Evolutionary conservation across 2,113 vertebrate species (phyloP).

Genomic region (Hyaena hyaena): DNA sequence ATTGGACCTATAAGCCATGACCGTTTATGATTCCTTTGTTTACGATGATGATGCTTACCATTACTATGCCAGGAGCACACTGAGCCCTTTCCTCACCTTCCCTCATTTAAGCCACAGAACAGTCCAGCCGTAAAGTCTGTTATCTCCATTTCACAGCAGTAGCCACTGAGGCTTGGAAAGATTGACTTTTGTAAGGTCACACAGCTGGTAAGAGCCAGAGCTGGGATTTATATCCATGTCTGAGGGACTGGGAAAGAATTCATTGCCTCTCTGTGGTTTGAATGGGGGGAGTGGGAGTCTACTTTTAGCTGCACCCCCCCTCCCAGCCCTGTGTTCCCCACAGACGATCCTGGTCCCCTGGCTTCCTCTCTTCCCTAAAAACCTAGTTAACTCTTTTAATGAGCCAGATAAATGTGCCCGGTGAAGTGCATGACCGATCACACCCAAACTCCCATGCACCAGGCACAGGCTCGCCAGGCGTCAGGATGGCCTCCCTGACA

Average conservation of each 20-base stretch:
- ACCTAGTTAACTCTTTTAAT: conserved; percentile 63
- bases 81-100: fast-evolving
- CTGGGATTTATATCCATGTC: not conserved
- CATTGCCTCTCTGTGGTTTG: fast-evolving
- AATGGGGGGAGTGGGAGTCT: fast-evolving
- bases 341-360: not conserved
- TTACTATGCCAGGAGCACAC: not conserved
- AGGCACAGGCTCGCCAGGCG: fast-evolving
- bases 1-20: not conserved
- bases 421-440: not conserved
- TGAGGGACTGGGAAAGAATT: not conserved
- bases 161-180: not conserved
- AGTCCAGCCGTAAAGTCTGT: not conserved
- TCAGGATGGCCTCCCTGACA: fast-evolving
- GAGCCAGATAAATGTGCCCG: not conserved
- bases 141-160: not conserved
- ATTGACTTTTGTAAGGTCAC: not conserved
- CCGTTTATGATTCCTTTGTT: not conserved
- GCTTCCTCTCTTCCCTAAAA: conserved; percentile 1
- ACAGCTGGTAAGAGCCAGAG: not conserved
- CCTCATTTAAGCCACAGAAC: not conserved
- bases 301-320: not conserved
- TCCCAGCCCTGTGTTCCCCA: not conserved
- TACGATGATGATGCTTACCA: no score
- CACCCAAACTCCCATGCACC: not conserved